These are phyloP conservation scores for Micronisus gabar DNA, from an alignment of 2,113 vertebrate genomes.

Conservation along the genomic window DNA sequence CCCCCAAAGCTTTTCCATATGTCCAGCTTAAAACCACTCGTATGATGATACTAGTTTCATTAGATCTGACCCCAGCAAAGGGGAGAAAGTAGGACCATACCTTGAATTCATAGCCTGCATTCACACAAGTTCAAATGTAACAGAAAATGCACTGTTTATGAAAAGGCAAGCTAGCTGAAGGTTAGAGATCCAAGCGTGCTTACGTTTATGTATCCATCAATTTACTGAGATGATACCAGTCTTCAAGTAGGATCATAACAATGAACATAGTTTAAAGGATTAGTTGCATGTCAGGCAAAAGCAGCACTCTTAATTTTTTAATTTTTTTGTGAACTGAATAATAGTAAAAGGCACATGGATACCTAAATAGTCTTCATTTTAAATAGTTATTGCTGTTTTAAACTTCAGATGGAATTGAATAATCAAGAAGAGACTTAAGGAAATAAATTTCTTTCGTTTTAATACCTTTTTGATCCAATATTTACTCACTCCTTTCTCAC, in stretches of 20 bases:
- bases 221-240: background rate
- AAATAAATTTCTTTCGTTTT: background rate
- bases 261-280: background rate
- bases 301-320: background rate
- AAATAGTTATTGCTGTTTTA: background rate
- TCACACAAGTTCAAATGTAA: background rate
- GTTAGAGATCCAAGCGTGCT: background rate
- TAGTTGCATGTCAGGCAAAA: constrained; percentile 3
- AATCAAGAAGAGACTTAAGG: background rate
- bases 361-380: background rate
- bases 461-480: background rate
- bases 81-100: background rate
- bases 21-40: background rate
- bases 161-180: background rate
- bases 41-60: background rate
- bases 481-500: background rate
- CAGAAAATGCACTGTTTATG: background rate
- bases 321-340: background rate
- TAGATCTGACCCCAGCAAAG: background rate
- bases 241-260: background rate
- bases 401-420: background rate
- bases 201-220: background rate
- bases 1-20: background rate
- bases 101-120: fast-evolving
- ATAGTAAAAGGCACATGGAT: background rate